Percentiles rank a stretch among this genome's conserved stretches.
Conservation (phyloP, 2,888 invertebrate species). For the Pyrrhia umbra region DNA sequence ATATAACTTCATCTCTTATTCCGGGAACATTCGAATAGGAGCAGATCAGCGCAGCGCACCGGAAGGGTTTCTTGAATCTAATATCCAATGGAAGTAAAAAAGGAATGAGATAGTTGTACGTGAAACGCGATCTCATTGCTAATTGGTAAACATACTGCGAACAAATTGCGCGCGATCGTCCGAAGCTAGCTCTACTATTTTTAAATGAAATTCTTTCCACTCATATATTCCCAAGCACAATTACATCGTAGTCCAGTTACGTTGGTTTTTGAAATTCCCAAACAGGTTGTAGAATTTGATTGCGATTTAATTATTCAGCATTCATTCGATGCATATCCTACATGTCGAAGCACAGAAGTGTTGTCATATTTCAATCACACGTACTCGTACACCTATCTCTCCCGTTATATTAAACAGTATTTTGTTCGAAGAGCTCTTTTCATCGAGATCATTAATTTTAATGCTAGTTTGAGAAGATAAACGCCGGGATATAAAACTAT, state of each 20-base stretch:
- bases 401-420: slow-evolving; percentile 14
- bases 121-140: slow-evolving; percentile 68
- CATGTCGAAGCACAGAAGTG: slow-evolving; percentile 57
- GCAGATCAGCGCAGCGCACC: slow-evolving; percentile 56
- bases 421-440: slow-evolving; percentile 3
- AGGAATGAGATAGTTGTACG: slow-evolving; percentile 56
- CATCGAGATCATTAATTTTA: background rate
- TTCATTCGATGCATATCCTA: slow-evolving; percentile 73
- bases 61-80: slow-evolving; percentile 74
- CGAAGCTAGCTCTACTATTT: slow-evolving; percentile 77
- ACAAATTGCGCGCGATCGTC: slow-evolving; percentile 73
- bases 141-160: slow-evolving; percentile 85
- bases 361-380: slow-evolving; percentile 48
- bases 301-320: slow-evolving; percentile 83
- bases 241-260: slow-evolving; percentile 74
- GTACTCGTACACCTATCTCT: slow-evolving; percentile 6
- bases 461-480: background rate
- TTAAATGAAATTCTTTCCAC: slow-evolving; percentile 86
- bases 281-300: slow-evolving; percentile 79
- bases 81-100: slow-evolving; percentile 75
- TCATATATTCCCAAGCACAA: slow-evolving; percentile 82
- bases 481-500: slow-evolving; percentile 15
- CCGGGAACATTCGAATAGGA: slow-evolving; percentile 52
- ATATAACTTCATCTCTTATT: slow-evolving; percentile 62
- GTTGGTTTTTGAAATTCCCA: slow-evolving; percentile 76